These are phyloP conservation scores for Cantharis flavilabris DNA, from an alignment of 2,888 invertebrate genomes.

Conservation along the genomic window DNA sequence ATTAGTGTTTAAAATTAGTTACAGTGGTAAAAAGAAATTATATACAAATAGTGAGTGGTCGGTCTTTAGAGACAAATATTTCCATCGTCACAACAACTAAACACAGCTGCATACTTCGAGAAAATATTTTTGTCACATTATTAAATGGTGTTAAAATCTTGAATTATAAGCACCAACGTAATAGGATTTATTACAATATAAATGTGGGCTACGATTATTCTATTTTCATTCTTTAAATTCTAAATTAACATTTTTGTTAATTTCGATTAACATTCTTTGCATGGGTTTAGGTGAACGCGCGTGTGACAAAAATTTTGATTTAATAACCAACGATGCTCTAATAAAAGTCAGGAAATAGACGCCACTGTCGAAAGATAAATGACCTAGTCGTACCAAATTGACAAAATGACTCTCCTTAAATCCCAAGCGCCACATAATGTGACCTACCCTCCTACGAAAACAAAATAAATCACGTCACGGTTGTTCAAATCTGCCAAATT, in stretches of 20 bases:
- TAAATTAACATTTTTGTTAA: conserved; percentile 22
- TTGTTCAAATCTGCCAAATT: conserved; percentile 9
- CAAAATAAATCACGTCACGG: conserved; percentile 23
- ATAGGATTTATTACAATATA: conserved; percentile 20
- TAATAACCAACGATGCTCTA: background rate
- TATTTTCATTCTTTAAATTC: conserved; percentile 19
- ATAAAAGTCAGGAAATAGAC: conserved; percentile 29
- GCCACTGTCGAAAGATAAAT: conserved; percentile 33
- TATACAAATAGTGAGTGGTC: conserved; percentile 28
- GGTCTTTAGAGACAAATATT: conserved; percentile 40
- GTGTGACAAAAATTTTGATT: background rate
- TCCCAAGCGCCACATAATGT: conserved; percentile 31
- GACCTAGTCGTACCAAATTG: conserved; percentile 28
- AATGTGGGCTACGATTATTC: conserved; percentile 3
- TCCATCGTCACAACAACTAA: conserved; percentile 31
- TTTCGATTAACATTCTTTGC: conserved; percentile 25
- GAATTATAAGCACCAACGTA: conserved; percentile 29
- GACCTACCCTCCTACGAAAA: conserved; percentile 20
- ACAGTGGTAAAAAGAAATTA: conserved; percentile 14
- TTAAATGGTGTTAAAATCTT: conserved; percentile 31
- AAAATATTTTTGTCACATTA: conserved; percentile 30
- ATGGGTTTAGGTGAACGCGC: background rate
- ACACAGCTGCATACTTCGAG: conserved; percentile 30
- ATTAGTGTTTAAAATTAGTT: conserved; percentile 38
- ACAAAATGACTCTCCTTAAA: conserved; percentile 32